phyloP scores from a whole-genome alignment of 2,113 vertebrate genomes.

The Leucoraja erinaceus region DNA sequence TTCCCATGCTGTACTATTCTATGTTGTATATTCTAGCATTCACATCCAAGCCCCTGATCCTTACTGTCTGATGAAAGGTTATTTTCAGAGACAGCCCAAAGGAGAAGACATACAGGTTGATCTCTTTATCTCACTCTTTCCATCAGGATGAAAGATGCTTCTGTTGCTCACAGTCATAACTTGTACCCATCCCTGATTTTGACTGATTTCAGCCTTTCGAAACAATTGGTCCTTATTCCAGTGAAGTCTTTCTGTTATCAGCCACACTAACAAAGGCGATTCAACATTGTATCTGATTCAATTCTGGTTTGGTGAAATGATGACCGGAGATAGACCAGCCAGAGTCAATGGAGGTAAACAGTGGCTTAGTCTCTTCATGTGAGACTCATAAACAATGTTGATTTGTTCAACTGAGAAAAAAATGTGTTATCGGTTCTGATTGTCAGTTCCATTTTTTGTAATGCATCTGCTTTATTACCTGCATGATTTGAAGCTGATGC shows the following conservation, averaged over 20 bases:
- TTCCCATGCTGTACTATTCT: too few relatives aligned
- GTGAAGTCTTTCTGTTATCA: not conserved
- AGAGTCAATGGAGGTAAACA: constrained; percentile 28
- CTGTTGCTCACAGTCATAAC: constrained; percentile 33
- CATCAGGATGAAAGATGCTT: constrained; percentile 27
- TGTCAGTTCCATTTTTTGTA: constrained; percentile 21
- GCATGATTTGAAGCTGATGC: constrained; percentile 29
- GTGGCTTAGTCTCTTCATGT: not conserved
- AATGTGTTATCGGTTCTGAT: constrained; percentile 27
- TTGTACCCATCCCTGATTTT: constrained; percentile 24
- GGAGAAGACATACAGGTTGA: constrained; percentile 13
- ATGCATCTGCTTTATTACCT: constrained; percentile 24
- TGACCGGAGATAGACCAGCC: constrained; percentile 18
- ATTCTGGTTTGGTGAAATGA: not conserved
- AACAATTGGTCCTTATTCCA: constrained; percentile 36
- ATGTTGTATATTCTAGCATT: not conserved
- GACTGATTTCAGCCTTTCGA: constrained; percentile 24
- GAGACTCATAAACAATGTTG: constrained; percentile 31
- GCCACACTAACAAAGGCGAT: not conserved
- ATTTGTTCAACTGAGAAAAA: not conserved
- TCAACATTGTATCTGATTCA: constrained; percentile 21
- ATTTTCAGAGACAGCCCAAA: constrained; percentile 24
- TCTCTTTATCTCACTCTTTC: constrained; percentile 25
- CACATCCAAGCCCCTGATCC: not conserved
- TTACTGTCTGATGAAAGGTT: not conserved